Evolutionary conservation across 1,140 invertebrate species (phyloP), one percentile per base, ranked within the genome.

Genomic region (Formica exsecta): DNA sequence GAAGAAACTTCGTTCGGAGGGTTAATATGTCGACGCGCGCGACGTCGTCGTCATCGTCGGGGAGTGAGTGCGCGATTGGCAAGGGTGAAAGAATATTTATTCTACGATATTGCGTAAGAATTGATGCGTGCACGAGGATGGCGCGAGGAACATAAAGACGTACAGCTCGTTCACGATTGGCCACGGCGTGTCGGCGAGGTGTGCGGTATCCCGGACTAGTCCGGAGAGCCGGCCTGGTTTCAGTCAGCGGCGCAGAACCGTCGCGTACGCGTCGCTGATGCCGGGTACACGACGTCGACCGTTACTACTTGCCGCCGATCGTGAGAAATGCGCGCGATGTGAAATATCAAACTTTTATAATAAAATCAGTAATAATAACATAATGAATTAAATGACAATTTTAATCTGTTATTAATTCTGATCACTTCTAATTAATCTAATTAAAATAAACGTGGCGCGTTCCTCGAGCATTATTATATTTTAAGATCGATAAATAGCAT

Each of bases 201-300:
- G 74, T 77, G 83, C 83, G 62, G 62, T 61, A 61, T 44, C 44
- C 74, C 74, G 71, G 73, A 64, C 81, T 64, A 66, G 74, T 85
- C 48, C 83, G 44, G 51, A 85, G 83, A 85, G 83, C 75, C 62
- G 16, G 48, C 83, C 65, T 79, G 83, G 83, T 66, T 85, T 85
- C 83, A 85, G 83, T 85, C 73, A 66, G 62, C 83, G 83, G 83
- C 83, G 61, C 68, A 79, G 83, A 79, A 79, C 74, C 83, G 83
- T 85, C 83, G 83, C 83, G 83, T 79, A 62, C 83, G 83, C 74
- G 73, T 79, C 83, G 75, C 62, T 32, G 61, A 65, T 51, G 59
- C 71, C 62, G 48, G 48, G 48, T 19, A 59, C n/a, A n/a, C 19
- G 29, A 54, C 83, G 48, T 48, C 36, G 74, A 79, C 48, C 11